Conservation (phyloP, 2,888 invertebrate species). For the Glaucopsyche alexis region DNA sequence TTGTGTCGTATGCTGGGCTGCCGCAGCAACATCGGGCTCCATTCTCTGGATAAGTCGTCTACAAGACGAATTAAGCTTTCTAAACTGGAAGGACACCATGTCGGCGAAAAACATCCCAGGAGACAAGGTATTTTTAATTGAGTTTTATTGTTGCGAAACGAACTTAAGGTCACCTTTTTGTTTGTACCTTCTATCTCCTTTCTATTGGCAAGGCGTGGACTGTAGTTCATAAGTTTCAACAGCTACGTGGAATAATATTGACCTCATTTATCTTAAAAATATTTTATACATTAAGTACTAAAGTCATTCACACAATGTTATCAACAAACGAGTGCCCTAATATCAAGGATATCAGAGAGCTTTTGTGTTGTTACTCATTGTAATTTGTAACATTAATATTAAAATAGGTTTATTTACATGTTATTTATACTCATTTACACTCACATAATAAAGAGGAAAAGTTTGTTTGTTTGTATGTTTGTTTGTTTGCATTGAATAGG, state of each 20-base stretch:
- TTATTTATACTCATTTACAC: too few relatives aligned
- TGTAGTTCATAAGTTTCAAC: constrained; percentile 36
- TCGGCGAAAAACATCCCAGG: constrained; percentile 90
- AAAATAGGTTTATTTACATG: too few relatives aligned
- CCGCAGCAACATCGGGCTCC: constrained; percentile 74
- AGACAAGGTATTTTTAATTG: constrained; percentile 85
- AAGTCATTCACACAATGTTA: background rate
- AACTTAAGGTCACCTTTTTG: constrained; percentile 52
- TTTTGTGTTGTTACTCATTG: background rate
- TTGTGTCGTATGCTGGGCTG: constrained; percentile 78
- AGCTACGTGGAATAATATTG: constrained; percentile 34
- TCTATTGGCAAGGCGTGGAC: constrained; percentile 56
- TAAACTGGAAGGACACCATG: constrained; percentile 79
- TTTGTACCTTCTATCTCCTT: constrained; percentile 65
- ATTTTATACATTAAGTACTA: background rate
- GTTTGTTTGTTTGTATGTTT: too few relatives aligned
- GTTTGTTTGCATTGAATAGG: too few relatives aligned
- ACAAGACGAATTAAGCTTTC: constrained; percentile 73
- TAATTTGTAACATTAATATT: background rate
- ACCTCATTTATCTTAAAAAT: background rate
- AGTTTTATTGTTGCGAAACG: constrained; percentile 37
- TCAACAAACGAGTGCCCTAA: background rate
- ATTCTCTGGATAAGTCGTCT: constrained; percentile 77
- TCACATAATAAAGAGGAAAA: too few relatives aligned
- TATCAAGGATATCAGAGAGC: background rate